phyloP scores from a whole-genome alignment of 2,797 vertebrate genomes.

The Clarias fuscus region DNA sequence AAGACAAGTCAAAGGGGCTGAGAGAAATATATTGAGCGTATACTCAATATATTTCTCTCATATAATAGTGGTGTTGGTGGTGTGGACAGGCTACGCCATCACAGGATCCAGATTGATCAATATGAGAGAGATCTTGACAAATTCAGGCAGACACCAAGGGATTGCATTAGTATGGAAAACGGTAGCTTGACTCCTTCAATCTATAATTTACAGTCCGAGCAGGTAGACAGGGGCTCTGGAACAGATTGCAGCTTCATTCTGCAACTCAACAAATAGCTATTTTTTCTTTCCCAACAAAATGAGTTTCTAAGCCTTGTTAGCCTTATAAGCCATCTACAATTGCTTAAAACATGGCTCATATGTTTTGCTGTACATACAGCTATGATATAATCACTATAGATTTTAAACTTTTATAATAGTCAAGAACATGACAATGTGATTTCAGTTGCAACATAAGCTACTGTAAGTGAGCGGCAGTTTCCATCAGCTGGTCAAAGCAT shows the following conservation, averaged over 20 bases:
- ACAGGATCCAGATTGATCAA: slow-evolving; percentile 1
- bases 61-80: not conserved
- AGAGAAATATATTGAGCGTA: not conserved
- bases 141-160: slow-evolving; percentile 2
- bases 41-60: not conserved
- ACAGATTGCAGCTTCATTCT: not conserved
- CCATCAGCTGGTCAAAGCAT: slow-evolving; percentile 9
- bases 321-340: not conserved
- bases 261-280: not conserved
- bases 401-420: not conserved
- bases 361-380: no score
- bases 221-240: not conserved
- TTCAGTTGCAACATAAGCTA: not conserved
- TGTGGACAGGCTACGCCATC: slow-evolving; percentile 12
- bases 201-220: slow-evolving; percentile 45
- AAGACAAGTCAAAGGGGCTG: not conserved
- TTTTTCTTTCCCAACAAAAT: not conserved
- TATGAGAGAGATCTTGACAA: slow-evolving; percentile 28
- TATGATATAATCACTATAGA: not conserved
- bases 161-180: slow-evolving; percentile 33
- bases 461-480: not conserved
- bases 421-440: not conserved
- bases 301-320: no score
- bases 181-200: not conserved
- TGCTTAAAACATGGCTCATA: no score